A percentile compares a stretch with the other conserved stretches of the same genome.
These are phyloP conservation scores for Eumerus sabulonum DNA, from an alignment of 2,888 invertebrate genomes.

Conservation along the genomic window DNA sequence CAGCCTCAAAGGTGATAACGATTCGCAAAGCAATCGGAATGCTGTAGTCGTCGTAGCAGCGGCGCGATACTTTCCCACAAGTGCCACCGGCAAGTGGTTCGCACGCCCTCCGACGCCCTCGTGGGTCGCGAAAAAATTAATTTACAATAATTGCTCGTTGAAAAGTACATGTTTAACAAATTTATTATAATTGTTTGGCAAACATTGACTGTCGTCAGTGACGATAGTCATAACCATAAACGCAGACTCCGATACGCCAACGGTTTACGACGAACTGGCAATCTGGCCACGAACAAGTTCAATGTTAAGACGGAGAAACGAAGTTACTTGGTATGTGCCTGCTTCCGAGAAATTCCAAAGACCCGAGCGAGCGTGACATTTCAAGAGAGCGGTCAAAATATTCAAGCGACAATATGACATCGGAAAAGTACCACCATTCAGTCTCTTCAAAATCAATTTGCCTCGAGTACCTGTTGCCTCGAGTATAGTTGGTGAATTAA, in stretches of 20 bases:
- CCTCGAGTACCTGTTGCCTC: slow-evolving; percentile 13
- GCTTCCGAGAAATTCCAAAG: no score
- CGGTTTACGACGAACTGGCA: no score
- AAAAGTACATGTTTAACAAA: slow-evolving; percentile 31
- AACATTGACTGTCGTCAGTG: slow-evolving; percentile 24
- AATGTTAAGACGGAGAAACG: no score
- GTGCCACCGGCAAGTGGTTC: slow-evolving; percentile 1
- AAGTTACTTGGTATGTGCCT: no score
- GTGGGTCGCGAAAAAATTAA: slow-evolving; percentile 10
- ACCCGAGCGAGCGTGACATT: no score
- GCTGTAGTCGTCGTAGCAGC: slow-evolving; percentile 23
- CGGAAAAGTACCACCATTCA: no score
- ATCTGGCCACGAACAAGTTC: no score
- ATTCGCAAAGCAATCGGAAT: slow-evolving; percentile 35
- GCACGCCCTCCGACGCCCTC: neutral
- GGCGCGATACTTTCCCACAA: neutral
- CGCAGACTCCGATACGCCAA: slow-evolving; percentile 3
- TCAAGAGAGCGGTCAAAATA: no score
- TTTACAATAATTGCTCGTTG: slow-evolving; percentile 43
- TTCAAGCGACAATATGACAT: no score
- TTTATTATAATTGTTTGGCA: slow-evolving; percentile 22
- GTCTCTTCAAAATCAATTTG: no score
- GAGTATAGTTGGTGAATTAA: slow-evolving; percentile 15
- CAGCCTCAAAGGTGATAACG: slow-evolving; percentile 43
- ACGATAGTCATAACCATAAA: slow-evolving; percentile 14